Conservation (phyloP, 2,113 vertebrate species). For the Vidua macroura region DNA sequence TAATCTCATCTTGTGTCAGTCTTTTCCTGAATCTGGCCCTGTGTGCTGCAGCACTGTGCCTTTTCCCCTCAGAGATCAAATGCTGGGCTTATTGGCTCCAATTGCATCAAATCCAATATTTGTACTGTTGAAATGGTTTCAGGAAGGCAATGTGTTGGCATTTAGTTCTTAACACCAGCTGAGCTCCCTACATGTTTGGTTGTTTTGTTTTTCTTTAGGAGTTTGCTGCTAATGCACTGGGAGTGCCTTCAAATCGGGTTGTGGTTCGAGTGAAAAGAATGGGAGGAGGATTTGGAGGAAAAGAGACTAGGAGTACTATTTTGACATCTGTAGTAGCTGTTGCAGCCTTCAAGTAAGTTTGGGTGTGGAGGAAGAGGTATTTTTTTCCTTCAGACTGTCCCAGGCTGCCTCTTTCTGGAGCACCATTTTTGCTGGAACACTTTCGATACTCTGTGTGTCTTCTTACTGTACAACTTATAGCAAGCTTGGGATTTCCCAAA, state of each 20-base stretch:
- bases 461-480: not conserved
- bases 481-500: not conserved
- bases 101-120: not conserved
- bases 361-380: not conserved
- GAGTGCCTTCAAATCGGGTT: slow-evolving; percentile 83
- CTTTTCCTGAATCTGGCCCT: not conserved
- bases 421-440: not conserved
- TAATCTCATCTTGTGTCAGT: not conserved
- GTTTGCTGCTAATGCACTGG: slow-evolving; percentile 82
- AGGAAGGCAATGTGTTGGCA: not conserved
- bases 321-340: slow-evolving; percentile 86
- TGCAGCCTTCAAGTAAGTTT: slow-evolving; percentile 87
- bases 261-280: slow-evolving; percentile 91
- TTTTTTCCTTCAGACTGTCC: not conserved
- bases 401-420: not conserved
- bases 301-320: slow-evolving; percentile 83
- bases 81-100: not conserved
- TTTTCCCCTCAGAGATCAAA: not conserved
- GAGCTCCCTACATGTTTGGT: not conserved
- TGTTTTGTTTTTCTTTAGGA: slow-evolving; percentile 13
- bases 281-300: slow-evolving; percentile 97
- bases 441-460: not conserved
- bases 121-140: not conserved
- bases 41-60: not conserved
- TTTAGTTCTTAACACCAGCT: not conserved